These are phyloP conservation scores for Drosophila kambysellisi DNA, from an alignment of 2,888 invertebrate species.

Conservation along the genomic window DNA sequence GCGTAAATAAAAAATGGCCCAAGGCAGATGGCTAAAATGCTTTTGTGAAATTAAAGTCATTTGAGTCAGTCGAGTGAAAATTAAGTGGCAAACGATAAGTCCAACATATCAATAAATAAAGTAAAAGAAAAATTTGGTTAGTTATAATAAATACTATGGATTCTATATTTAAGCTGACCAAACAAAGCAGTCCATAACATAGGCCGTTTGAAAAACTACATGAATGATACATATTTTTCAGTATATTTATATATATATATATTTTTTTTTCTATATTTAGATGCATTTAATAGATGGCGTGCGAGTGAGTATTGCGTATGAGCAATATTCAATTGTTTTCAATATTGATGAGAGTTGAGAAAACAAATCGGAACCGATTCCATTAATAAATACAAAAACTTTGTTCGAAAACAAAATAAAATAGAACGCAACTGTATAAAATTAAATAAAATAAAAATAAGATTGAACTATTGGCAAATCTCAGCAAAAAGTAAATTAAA, in stretches of 20 bases:
- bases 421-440: neutral
- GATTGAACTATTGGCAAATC: neutral
- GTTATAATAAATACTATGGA: constrained; percentile 3
- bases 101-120: neutral
- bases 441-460: neutral
- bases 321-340: constrained; percentile 42
- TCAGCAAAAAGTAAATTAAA: neutral
- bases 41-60: constrained; percentile 22
- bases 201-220: constrained; percentile 55
- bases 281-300: constrained; percentile 2
- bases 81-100: constrained; percentile 9
- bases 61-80: constrained; percentile 12
- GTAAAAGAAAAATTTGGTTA: neutral
- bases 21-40: neutral
- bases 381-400: neutral
- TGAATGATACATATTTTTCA: constrained; percentile 22
- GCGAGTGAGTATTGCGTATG: constrained; percentile 35
- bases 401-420: neutral
- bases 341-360: constrained; percentile 31
- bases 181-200: constrained; percentile 23
- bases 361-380: constrained; percentile 1
- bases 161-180: constrained; percentile 39
- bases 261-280: constrained; percentile 58
- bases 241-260: constrained; percentile 3
- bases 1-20: constrained; percentile 1